Evolutionary conservation across 2,888 invertebrate species (phyloP).

Genomic region (Andrena minutula): DNA sequence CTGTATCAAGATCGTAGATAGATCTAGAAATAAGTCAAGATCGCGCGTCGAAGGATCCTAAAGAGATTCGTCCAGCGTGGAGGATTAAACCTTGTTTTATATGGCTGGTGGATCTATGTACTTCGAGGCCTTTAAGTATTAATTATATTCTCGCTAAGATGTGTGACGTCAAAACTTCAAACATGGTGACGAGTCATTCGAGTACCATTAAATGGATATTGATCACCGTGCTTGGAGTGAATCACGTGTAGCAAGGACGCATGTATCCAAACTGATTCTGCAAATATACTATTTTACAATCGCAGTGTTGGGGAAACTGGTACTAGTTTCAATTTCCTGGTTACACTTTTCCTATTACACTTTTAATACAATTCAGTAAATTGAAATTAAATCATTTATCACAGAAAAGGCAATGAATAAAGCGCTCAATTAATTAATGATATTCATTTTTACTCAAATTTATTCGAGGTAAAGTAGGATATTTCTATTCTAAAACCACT

Average conservation of each 20-base stretch:
- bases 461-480: background rate
- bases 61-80: conserved; percentile 4
- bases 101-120: conserved; percentile 35
- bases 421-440: background rate
- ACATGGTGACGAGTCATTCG: conserved; percentile 51
- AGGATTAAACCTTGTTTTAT: conserved; percentile 42
- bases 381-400: too few relatives aligned
- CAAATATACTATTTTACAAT: conserved; percentile 6
- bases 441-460: too few relatives aligned
- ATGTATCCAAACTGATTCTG: conserved; percentile 24
- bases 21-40: conserved; percentile 32
- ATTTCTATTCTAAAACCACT: conserved; percentile 30
- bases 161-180: conserved; percentile 50
- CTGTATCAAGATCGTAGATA: background rate
- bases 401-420: background rate
- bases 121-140: conserved; percentile 41
- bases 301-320: background rate
- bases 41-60: conserved; percentile 13
- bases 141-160: conserved; percentile 55
- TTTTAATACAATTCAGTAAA: background rate
- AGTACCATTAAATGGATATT: conserved; percentile 43
- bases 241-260: conserved; percentile 44
- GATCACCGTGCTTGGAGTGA: conserved; percentile 47
- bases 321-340: background rate
- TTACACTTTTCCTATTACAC: background rate